Conservation (phyloP, 2,797 vertebrate genomes). For the Dendrocincla fuliginosa region DNA sequence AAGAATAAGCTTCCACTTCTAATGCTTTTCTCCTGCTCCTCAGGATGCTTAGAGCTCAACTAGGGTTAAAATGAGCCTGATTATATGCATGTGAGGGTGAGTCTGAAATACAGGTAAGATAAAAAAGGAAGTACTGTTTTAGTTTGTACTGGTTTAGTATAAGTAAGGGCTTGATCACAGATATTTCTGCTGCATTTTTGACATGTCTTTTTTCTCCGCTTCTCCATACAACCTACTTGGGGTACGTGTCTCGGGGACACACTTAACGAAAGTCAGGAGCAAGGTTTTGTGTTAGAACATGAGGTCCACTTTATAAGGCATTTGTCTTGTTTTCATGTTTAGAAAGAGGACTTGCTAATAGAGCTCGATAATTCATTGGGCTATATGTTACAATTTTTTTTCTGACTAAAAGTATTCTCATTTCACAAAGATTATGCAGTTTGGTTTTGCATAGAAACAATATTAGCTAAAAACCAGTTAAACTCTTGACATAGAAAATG, state of each 20-base stretch:
- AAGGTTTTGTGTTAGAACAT: background rate
- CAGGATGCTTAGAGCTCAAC: background rate
- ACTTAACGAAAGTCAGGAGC: background rate
- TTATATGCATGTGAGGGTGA: background rate
- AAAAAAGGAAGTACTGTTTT: background rate
- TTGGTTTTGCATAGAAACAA: background rate
- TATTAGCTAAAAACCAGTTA: background rate
- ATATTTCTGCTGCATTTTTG: background rate
- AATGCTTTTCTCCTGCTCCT: background rate
- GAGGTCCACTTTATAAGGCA: background rate
- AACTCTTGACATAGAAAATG: background rate
- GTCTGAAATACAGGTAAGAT: background rate
- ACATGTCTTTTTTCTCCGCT: fast-evolving
- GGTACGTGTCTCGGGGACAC: fast-evolving
- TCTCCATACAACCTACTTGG: background rate
- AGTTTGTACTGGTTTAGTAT: background rate
- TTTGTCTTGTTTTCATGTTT: background rate
- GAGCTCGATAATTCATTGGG: background rate
- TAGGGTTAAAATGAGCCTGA: background rate
- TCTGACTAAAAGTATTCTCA: background rate
- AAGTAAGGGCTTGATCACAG: background rate
- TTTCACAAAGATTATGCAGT: background rate
- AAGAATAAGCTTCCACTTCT: background rate
- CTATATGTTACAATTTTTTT: background rate
- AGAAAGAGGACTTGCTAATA: background rate